Evolutionary conservation across 1,140 invertebrate species (phyloP).

Genomic region (Aphelinus certus): DNA sequence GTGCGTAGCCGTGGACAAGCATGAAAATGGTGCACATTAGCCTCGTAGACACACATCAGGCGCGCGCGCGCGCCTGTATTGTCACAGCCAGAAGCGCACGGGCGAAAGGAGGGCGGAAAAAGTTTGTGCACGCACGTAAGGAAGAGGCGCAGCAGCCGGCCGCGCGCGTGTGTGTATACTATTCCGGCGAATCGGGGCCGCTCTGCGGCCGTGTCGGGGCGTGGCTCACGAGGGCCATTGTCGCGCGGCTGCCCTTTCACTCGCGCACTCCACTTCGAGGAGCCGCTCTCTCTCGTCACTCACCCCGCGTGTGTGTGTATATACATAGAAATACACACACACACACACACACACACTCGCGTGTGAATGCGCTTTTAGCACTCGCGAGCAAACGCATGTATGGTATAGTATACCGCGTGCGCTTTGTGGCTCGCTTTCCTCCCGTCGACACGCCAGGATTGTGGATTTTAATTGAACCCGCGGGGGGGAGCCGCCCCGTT

Average conservation of each 20-base stretch:
- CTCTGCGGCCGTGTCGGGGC: conserved; percentile 21
- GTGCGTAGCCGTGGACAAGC: conserved; percentile 14
- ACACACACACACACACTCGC: too few species aligned
- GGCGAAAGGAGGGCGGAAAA: background rate
- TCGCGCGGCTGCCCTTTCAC: background rate
- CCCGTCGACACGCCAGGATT: conserved; percentile 31
- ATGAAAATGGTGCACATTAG: conserved; percentile 28
- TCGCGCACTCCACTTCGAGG: conserved; percentile 8
- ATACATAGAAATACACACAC: too few species aligned
- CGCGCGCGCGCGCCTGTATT: background rate
- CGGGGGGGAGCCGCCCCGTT: conserved; percentile 33
- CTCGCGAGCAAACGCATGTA: background rate
- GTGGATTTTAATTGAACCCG: conserved; percentile 51
- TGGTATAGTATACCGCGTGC: background rate
- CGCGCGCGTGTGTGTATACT: conserved; percentile 2
- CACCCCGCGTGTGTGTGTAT: background rate
- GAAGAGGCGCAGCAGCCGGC: background rate
- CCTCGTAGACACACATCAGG: background rate
- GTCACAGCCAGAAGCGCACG: background rate
- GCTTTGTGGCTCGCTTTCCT: conserved; percentile 39
- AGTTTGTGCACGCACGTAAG: too few species aligned
- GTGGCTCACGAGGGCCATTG: conserved; percentile 14
- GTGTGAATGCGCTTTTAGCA: too few species aligned
- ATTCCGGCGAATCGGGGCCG: conserved; percentile 22
- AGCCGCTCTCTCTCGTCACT: background rate